These are phyloP conservation scores for Antitype chi DNA, from an alignment of 2,888 invertebrate genomes.

Conservation along the genomic window DNA sequence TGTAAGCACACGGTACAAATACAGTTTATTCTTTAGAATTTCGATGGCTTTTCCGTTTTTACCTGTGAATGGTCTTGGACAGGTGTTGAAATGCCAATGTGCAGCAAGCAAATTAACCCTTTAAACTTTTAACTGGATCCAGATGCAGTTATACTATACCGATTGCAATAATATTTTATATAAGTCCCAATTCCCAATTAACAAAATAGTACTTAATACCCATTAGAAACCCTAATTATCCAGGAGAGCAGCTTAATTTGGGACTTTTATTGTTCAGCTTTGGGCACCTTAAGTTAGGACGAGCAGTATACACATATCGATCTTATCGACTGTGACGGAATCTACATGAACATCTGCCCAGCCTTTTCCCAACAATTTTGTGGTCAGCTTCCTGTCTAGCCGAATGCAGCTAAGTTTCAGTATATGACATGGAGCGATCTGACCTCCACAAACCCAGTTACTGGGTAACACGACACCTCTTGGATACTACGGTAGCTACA, in stretches of 20 bases:
- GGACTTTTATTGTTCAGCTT: background rate
- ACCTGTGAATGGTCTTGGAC: background rate
- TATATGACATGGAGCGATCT: background rate
- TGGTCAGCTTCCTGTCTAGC: background rate
- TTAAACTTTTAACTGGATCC: background rate
- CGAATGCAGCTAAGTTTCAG: background rate
- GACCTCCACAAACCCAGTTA: background rate
- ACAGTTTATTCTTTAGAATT: background rate
- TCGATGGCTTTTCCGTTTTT: constrained; percentile 4
- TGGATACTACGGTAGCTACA: background rate
- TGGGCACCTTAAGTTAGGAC: background rate
- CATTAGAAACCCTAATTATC: too few species aligned
- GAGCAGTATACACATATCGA: background rate
- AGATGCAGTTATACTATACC: background rate
- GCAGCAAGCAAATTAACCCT: background rate
- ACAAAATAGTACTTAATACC: too few species aligned
- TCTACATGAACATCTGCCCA: background rate
- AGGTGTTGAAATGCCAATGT: background rate
- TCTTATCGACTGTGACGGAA: background rate
- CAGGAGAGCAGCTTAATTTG: background rate
- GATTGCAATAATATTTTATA: background rate
- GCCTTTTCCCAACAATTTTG: background rate
- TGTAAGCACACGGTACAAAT: background rate
- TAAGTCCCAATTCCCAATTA: background rate
- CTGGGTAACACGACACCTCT: background rate